Percentiles rank a stretch among this genome's conserved stretches.
Conservation (phyloP, 2,888 invertebrate species). For the Hirudinaria manillensis region DNA sequence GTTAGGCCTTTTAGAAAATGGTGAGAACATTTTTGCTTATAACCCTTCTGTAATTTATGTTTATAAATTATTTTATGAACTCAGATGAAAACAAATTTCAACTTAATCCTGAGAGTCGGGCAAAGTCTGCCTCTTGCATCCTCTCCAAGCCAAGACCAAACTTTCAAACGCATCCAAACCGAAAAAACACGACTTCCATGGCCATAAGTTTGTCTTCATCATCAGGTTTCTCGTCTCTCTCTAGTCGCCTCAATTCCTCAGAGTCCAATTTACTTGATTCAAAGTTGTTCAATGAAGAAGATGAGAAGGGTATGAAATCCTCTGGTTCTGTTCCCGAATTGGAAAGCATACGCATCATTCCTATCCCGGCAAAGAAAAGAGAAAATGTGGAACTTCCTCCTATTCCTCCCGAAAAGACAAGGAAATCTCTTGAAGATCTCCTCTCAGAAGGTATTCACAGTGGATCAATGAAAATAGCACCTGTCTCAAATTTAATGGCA, state of each 20-base stretch:
- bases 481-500: conserved; percentile 6
- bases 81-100: conserved; percentile 15
- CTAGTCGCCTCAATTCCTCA: conserved; percentile 30
- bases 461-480: background rate
- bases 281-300: background rate
- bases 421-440: conserved; percentile 20
- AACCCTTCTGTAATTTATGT: background rate
- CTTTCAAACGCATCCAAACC: conserved; percentile 16
- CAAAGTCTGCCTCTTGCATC: background rate
- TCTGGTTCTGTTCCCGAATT: conserved; percentile 14
- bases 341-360: background rate
- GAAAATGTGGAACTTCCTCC: conserved; percentile 29
- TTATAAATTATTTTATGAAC: background rate
- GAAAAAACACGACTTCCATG: background rate
- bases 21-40: conserved; percentile 16
- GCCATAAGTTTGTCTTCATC: no score
- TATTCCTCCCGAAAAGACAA: conserved; percentile 26
- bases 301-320: background rate
- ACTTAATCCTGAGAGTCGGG: conserved; percentile 1
- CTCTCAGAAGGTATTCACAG: background rate
- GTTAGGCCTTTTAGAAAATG: conserved; percentile 50
- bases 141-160: conserved; percentile 9
- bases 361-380: background rate
- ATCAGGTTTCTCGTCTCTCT: background rate
- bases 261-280: conserved; percentile 32